phyloP scores from a whole-genome alignment of 2,113 vertebrate species.

The Ovis aries region ARS-UI_Ramb_v3.0 NC_056054.1:254460001-254460500 shows the following conservation, averaged over 20 bases:
- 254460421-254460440: background rate
- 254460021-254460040: background rate
- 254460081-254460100: constrained; percentile 30
- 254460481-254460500: background rate
- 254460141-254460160: background rate
- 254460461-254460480: background rate
- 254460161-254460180: background rate
- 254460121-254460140: background rate
- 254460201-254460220: background rate
- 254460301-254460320: background rate
- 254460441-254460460: background rate
- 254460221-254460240: background rate
- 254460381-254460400: background rate
- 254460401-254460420: background rate
- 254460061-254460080: background rate
- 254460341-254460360: background rate
- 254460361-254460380: background rate
- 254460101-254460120: constrained; percentile 14
- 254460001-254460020: background rate
- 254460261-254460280: background rate
- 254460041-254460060: background rate
- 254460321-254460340: background rate
- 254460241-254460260: background rate
- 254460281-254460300: background rate
- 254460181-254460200: background rate